Conservation (phyloP, 2,888 invertebrate genomes). For the Empis stercorea region DNA sequence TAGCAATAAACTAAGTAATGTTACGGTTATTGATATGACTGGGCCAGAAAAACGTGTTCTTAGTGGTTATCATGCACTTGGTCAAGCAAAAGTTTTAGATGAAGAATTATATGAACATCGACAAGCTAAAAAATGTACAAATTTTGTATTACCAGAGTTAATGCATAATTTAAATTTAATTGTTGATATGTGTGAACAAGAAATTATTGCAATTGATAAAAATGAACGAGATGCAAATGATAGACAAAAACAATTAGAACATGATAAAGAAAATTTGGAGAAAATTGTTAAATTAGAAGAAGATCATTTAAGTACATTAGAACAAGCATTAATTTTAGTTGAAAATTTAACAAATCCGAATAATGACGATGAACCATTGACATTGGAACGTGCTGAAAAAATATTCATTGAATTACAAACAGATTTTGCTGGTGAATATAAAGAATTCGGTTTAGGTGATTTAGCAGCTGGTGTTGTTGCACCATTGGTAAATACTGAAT, state of each 20-base stretch:
- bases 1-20: slow-evolving; percentile 61
- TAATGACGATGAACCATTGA: slow-evolving; percentile 24
- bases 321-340: slow-evolving; percentile 54
- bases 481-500: slow-evolving; percentile 62
- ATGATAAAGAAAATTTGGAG: slow-evolving; percentile 61
- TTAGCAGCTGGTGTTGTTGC: slow-evolving; percentile 75
- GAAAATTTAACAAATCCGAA: slow-evolving; percentile 39
- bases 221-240: slow-evolving; percentile 66
- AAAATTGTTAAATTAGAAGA: slow-evolving; percentile 58
- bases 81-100: slow-evolving; percentile 45
- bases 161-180: slow-evolving; percentile 83
- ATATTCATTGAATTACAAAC: slow-evolving; percentile 38
- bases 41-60: slow-evolving; percentile 87
- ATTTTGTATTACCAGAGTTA: slow-evolving; percentile 78
- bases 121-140: slow-evolving; percentile 45
- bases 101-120: slow-evolving; percentile 52
- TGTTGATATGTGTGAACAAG: slow-evolving; percentile 88
- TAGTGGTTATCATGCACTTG: slow-evolving; percentile 84
- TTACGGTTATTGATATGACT: slow-evolving; percentile 98
- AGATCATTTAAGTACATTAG: slow-evolving; percentile 55
- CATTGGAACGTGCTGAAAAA: slow-evolving; percentile 36
- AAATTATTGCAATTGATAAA: slow-evolving; percentile 78
- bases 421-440: slow-evolving; percentile 62
- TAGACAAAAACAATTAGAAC: slow-evolving; percentile 60
- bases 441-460: slow-evolving; percentile 68